Percentiles rank a stretch among this genome's conserved stretches.
These are phyloP conservation scores for Stratiolaelaps scimitus DNA, from an alignment of 1,140 invertebrate genomes.

Conservation along the genomic window DNA sequence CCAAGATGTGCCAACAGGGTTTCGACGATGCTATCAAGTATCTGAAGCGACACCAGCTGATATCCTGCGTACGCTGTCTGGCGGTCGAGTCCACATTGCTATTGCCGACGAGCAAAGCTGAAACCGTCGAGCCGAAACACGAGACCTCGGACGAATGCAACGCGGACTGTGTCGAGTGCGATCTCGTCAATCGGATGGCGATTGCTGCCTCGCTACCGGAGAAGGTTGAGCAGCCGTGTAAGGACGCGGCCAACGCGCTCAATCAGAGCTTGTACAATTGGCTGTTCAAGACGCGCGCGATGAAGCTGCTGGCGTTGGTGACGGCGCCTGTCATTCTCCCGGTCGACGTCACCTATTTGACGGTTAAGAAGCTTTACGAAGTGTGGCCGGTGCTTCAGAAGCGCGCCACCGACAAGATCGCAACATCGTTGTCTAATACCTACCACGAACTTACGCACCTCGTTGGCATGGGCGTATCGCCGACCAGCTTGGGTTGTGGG, in stretches of 20 bases:
- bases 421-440: neutral
- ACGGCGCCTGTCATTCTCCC: conserved; percentile 13
- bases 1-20: conserved; percentile 92
- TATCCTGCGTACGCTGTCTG: conserved; percentile 36
- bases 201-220: neutral
- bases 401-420: neutral
- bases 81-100: conserved; percentile 11
- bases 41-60: conserved; percentile 58
- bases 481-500: neutral
- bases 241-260: conserved; percentile 6
- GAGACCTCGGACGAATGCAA: neutral
- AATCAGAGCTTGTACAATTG: conserved; percentile 3
- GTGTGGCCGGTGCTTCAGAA: neutral
- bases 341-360: neutral
- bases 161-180: conserved; percentile 1
- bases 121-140: conserved; percentile 7
- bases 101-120: neutral
- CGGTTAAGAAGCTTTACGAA: neutral
- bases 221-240: conserved; percentile 7
- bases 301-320: conserved; percentile 2
- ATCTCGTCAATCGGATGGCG: conserved; percentile 24
- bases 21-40: conserved; percentile 91
- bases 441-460: neutral
- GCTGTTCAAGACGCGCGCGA: conserved; percentile 8
- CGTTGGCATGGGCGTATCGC: neutral